Base-by-base conservation (phyloP, 2,888 invertebrate genomes). In the Selenia dentaria region DNA sequence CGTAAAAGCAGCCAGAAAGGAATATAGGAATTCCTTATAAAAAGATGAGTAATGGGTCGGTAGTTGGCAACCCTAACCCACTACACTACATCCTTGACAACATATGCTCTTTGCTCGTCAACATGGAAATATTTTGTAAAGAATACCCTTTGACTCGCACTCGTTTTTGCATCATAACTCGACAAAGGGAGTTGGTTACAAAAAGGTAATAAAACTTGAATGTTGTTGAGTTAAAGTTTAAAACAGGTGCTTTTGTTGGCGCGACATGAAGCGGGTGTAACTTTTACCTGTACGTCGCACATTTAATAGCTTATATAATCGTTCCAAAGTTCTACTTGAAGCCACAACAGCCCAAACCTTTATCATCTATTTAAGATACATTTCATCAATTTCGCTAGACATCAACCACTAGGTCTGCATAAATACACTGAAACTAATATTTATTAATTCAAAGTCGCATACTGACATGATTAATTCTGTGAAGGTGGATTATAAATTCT, bases 391-490 rank as follows among this genome's bases (percentile, higher is more conserved):
- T 34, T 28, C 20, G 32, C 27, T 46, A 35, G 35, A 28, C 8
- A 49, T 39, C n/a, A n/a, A n/a, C n/a, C n/a, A n/a, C n/a, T n/a
- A n/a, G n/a, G n/a, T n/a, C 39, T 46, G 16, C 16, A 4, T 16
- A 36, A 45, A 35, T n/a, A n/a, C 28, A 39, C 26, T 20, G 34
- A 6, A 40, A 44, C 33, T 46, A 46, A 43, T 52, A 39, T 47
- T 44, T 50, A 51, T 52, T 47, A 36, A 55, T 46, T 47, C 38
- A 48, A 35, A 36, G 34, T 31, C 25, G 38, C 39, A 42, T 43
- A 48, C 38, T 38, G 54, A 57, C 64, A 58, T 67, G 64, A 73
- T 75, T 76, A 74, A 74, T 71, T 68, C 68, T 55, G 57, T 54
- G 62, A 59, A 58, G 50, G 51, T 59, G 49, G 62, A 65, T 70